Conservation (phyloP, 1,140 invertebrate species). For the Watersipora subatra region DNA sequence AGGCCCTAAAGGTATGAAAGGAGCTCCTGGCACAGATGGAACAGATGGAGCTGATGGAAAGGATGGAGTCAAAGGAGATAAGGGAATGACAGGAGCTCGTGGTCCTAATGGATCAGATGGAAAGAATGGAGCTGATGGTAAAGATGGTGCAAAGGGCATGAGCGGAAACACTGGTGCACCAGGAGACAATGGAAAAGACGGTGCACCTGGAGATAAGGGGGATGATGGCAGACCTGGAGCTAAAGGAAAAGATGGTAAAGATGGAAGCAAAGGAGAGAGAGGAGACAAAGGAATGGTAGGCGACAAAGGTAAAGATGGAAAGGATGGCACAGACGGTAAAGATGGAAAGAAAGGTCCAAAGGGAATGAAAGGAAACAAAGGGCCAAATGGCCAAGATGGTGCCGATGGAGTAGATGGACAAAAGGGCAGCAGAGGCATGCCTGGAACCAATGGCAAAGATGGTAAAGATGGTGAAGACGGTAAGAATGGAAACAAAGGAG, state of each 20-base stretch:
- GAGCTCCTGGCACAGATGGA: conserved; percentile 2
- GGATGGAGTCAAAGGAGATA: conserved; percentile 5
- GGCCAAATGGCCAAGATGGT: not conserved
- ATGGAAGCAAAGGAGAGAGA: not conserved
- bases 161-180: not conserved
- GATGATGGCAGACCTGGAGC: not conserved
- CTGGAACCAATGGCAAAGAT: not conserved
- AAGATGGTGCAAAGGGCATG: not conserved
- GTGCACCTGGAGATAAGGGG: not conserved
- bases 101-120: conserved; percentile 4
- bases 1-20: conserved; percentile 1
- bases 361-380: not conserved
- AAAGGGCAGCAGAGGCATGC: not conserved
- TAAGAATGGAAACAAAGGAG: not conserved
- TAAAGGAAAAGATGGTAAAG: not conserved
- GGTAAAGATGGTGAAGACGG: not conserved
- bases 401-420: not conserved
- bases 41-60: conserved; percentile 1
- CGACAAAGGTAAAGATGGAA: not conserved
- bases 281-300: conserved; percentile 1
- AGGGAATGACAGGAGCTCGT: not conserved
- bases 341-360: not conserved
- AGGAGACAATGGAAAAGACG: not conserved
- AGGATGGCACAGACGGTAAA: not conserved
- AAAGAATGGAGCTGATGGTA: not conserved